Evolutionary conservation across 2,797 vertebrate species (phyloP).

Genomic region (Neomorphus geoffroyi): DNA sequence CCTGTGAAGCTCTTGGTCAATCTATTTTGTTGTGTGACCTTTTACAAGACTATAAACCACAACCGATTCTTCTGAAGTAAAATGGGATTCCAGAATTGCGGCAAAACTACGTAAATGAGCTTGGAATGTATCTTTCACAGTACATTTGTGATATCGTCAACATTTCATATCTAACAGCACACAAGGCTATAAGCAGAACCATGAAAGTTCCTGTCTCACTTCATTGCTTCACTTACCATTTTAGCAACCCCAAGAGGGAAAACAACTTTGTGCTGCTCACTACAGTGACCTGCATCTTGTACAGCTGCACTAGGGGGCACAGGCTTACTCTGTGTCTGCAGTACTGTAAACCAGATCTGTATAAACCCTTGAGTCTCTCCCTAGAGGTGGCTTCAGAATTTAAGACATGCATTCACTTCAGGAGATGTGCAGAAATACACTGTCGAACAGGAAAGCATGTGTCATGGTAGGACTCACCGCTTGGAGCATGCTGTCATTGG

Average conservation of each 20-base stretch:
- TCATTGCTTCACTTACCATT: neutral
- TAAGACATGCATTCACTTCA: neutral
- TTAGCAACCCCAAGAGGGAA: neutral
- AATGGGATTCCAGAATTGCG: neutral
- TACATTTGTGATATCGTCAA: neutral
- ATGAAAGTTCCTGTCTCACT: neutral
- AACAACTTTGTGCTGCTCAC: neutral
- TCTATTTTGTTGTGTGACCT: neutral
- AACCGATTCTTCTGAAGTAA: neutral
- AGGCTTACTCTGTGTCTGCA: neutral
- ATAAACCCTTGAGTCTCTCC: neutral
- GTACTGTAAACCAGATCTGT: neutral
- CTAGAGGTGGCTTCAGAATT: neutral
- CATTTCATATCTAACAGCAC: neutral
- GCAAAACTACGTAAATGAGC: neutral
- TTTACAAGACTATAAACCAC: neutral
- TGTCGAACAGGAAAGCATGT: neutral
- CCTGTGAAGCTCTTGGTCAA: neutral
- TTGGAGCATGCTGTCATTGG: constrained; percentile 88
- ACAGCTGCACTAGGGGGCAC: neutral
- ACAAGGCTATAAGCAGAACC: neutral
- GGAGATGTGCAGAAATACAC: neutral
- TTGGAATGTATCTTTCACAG: neutral
- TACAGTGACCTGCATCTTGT: neutral
- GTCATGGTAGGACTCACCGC: constrained; percentile 83